A percentile compares a stretch with the other conserved stretches of the same genome.
Conservation (phyloP, 2,888 invertebrate species). For the Diarsia brunnea region DNA sequence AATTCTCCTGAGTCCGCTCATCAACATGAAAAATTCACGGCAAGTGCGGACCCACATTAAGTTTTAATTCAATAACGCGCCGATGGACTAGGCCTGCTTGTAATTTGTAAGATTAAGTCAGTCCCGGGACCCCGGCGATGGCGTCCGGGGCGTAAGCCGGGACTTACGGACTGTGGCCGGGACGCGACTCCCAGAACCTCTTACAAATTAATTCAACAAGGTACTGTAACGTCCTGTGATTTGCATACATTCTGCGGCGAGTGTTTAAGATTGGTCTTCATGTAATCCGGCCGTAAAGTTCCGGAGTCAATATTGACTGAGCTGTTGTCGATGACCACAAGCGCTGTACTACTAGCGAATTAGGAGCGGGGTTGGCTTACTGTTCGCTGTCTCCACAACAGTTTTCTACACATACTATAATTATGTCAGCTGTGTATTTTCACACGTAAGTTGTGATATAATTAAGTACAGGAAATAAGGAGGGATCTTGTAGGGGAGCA, state of each 20-base stretch:
- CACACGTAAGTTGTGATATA: conserved; percentile 45
- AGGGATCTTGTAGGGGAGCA: conserved; percentile 10
- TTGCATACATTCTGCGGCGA: conserved; percentile 69
- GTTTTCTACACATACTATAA: neutral
- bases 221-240: conserved; percentile 68
- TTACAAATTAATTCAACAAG: conserved; percentile 74
- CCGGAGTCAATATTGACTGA: conserved; percentile 58
- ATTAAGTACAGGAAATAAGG: conserved; percentile 25
- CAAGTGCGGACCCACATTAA: conserved; percentile 55
- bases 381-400: neutral
- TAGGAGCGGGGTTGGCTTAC: conserved; percentile 17
- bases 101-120: conserved; percentile 74
- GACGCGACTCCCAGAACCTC: conserved; percentile 61
- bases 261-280: conserved; percentile 62
- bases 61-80: conserved; percentile 74
- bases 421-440: conserved; percentile 38
- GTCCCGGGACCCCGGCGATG: conserved; percentile 34
- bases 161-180: conserved; percentile 60
- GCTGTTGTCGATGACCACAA: conserved; percentile 46
- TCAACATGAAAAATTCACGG: conserved; percentile 64
- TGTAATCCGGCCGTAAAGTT: conserved; percentile 62
- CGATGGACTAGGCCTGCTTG: conserved; percentile 68
- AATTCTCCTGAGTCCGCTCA: conserved; percentile 34
- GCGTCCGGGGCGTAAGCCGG: conserved; percentile 64
- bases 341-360: conserved; percentile 8